phyloP scores from a whole-genome alignment of 2,797 vertebrate species.

The Cetoscarus ocellatus region DNA sequence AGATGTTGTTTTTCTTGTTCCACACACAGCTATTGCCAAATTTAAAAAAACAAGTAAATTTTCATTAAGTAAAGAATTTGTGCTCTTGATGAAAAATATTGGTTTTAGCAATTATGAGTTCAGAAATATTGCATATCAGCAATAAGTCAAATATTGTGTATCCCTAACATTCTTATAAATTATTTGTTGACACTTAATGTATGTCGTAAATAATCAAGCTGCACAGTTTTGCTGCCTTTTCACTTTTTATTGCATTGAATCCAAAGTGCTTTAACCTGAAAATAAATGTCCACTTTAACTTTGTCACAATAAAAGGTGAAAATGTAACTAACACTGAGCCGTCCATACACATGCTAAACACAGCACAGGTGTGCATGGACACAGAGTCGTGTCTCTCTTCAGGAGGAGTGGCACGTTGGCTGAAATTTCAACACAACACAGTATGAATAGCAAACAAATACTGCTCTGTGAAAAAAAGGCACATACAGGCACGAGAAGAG shows the following conservation, averaged over 20 bases:
- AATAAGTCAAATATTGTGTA: no score
- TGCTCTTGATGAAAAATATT: no score
- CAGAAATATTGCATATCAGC: no score
- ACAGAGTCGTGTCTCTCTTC: not conserved
- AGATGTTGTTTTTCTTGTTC: no score
- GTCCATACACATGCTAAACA: not conserved
- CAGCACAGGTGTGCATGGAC: not conserved
- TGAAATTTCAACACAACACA: not conserved
- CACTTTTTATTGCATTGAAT: slow-evolving; percentile 40
- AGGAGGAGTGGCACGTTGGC: slow-evolving; percentile 4
- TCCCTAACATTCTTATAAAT: no score
- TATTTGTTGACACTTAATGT: no score
- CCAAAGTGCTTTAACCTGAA: slow-evolving; percentile 8
- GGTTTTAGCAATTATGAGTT: no score
- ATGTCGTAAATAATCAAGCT: not conserved
- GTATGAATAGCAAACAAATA: not conserved
- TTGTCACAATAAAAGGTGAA: slow-evolving; percentile 20
- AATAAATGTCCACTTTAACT: not conserved
- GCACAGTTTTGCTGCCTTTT: slow-evolving; percentile 9
- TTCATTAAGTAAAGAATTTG: no score
- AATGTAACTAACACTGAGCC: not conserved
- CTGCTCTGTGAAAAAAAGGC: slow-evolving; percentile 41
- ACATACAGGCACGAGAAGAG: slow-evolving; percentile 38
- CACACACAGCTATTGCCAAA: no score
- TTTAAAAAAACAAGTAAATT: no score